Evolutionary conservation across 2,113 vertebrate genomes (phyloP).

Genomic region (Malurus alboscapulatus): DNA sequence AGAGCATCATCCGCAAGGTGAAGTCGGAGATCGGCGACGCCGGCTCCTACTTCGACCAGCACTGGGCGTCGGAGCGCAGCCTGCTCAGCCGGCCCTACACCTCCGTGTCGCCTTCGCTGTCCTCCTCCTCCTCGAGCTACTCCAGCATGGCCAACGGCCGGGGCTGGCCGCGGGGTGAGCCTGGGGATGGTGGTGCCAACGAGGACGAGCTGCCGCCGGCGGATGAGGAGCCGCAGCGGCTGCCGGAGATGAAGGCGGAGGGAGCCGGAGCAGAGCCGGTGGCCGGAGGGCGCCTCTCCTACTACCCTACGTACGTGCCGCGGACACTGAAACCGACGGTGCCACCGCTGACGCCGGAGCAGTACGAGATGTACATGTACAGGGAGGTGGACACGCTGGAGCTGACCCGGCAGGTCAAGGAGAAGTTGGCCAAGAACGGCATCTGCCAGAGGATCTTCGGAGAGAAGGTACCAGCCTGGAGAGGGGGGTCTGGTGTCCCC

Average conservation of each 20-base stretch:
- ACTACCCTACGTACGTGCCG: conserved; percentile 89
- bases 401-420: conserved; percentile 95
- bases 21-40: conserved; percentile 95
- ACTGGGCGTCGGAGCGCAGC: conserved; percentile 90
- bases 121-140: conserved; percentile 88
- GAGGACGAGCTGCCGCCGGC: conserved; percentile 79
- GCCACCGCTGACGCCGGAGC: conserved; percentile 92
- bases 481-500: background rate
- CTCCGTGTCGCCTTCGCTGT: conserved; percentile 89
- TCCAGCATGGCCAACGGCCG: conserved; percentile 80
- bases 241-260: conserved; percentile 85
- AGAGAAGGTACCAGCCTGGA: conserved; percentile 86
- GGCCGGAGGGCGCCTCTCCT: conserved; percentile 76
- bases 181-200: conserved; percentile 68
- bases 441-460: conserved; percentile 99
- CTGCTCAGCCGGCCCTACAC: conserved; percentile 78
- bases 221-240: conserved; percentile 80
- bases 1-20: conserved; percentile 97
- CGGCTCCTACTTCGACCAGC: conserved; percentile 92
- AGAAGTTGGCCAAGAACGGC: conserved; percentile 97
- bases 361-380: conserved; percentile 99
- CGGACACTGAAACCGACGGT: conserved; percentile 93
- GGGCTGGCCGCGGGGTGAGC: conserved; percentile 81
- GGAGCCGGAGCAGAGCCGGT: conserved; percentile 66
- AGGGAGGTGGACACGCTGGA: conserved; percentile 96